phyloP scores from a whole-genome alignment of 2,888 invertebrate genomes.

The Campoletis raptor region DNA sequence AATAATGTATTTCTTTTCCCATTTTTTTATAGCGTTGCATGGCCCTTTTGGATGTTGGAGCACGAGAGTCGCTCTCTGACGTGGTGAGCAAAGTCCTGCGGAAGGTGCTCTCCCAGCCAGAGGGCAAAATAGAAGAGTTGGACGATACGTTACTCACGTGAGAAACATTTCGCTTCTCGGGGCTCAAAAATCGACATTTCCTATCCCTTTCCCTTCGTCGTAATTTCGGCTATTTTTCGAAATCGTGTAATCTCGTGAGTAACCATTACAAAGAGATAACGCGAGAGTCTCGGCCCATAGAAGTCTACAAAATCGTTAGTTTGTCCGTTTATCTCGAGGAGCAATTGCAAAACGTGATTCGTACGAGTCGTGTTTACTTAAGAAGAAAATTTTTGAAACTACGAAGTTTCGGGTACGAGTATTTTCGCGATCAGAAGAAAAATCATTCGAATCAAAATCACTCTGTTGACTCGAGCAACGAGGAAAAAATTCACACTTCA shows the following conservation, averaged over 20 bases:
- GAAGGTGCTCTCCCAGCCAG: slow-evolving; percentile 91
- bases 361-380: slow-evolving; percentile 68
- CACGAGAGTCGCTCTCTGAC: slow-evolving; percentile 94
- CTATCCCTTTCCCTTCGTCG: slow-evolving; percentile 55
- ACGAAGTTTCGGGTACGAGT: slow-evolving; percentile 63
- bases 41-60: slow-evolving; percentile 93
- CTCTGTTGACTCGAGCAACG: neutral
- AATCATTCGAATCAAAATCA: slow-evolving; percentile 19
- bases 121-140: slow-evolving; percentile 95
- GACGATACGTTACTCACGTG: slow-evolving; percentile 96
- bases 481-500: neutral
- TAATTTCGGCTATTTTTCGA: slow-evolving; percentile 24
- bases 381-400: slow-evolving; percentile 72
- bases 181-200: slow-evolving; percentile 70
- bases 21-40: slow-evolving; percentile 89
- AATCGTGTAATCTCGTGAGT: slow-evolving; percentile 13
- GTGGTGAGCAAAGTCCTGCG: slow-evolving; percentile 95
- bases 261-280: neutral
- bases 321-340: slow-evolving; percentile 73
- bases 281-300: slow-evolving; percentile 56
- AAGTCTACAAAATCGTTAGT: slow-evolving; percentile 67
- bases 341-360: slow-evolving; percentile 72
- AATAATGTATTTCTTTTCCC: neutral
- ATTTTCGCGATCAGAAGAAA: slow-evolving; percentile 21
- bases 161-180: slow-evolving; percentile 83